Percentiles rank a stretch among this genome's conserved stretches.
Evolutionary conservation across 2,797 vertebrate genomes (phyloP).

Genomic region (Kryptopterus vitreolus): DNA sequence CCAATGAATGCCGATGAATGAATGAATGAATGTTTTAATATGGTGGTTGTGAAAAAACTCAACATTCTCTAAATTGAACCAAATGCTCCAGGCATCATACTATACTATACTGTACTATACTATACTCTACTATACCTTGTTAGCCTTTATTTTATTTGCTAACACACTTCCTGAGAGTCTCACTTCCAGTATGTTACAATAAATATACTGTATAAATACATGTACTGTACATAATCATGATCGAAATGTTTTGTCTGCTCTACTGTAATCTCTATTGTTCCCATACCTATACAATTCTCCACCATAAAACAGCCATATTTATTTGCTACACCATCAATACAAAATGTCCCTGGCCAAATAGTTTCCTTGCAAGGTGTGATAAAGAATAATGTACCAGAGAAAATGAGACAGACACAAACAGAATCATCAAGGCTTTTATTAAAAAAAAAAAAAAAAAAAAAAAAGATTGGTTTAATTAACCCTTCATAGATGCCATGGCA

Average conservation of each 20-base stretch:
- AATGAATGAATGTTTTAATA: too few species aligned
- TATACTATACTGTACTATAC: not conserved
- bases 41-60: too few species aligned
- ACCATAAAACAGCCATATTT: not conserved
- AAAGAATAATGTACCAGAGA: not conserved
- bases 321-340: not conserved
- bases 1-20: too few species aligned
- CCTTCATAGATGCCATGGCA: constrained; percentile 19
- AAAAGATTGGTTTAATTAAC: constrained; percentile 23
- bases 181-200: too few species aligned
- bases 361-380: not conserved
- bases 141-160: not conserved
- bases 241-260: too few species aligned
- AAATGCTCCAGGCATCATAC: too few species aligned
- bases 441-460: constrained; percentile 2
- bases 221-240: too few species aligned
- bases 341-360: not conserved
- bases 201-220: too few species aligned
- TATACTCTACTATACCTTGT: not conserved
- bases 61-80: too few species aligned
- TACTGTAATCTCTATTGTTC: too few species aligned
- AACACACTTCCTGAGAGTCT: too few species aligned
- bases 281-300: not conserved
- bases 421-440: constrained; percentile 19
- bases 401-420: not conserved